phyloP scores from a whole-genome alignment of 2,797 vertebrate species.

The Sibirionetta formosa region DNA sequence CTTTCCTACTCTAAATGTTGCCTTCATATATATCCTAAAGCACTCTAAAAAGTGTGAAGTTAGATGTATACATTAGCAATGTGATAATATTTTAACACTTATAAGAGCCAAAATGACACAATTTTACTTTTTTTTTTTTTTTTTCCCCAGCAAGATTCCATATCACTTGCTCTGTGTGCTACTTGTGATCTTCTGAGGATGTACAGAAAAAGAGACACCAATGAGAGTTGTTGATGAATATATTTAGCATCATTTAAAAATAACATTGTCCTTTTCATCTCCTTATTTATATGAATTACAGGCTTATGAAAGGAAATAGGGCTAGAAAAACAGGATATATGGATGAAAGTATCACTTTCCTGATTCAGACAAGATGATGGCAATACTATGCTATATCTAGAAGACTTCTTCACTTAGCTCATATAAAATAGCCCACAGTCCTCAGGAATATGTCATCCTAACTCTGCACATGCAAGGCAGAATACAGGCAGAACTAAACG shows the following conservation, averaged over 20 bases:
- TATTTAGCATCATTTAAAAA: slow-evolving; percentile 76
- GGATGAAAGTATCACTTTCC: slow-evolving; percentile 32
- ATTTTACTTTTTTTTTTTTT: background rate
- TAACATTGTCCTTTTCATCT: slow-evolving; percentile 59
- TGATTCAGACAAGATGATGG: slow-evolving; percentile 6
- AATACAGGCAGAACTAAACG: background rate
- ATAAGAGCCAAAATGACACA: background rate
- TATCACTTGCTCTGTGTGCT: slow-evolving; percentile 47
- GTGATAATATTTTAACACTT: background rate
- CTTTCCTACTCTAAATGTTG: background rate
- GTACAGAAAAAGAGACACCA: slow-evolving; percentile 66
- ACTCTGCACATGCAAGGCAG: background rate
- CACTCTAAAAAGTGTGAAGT: background rate
- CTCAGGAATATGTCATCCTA: background rate
- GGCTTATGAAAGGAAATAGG: slow-evolving; percentile 65
- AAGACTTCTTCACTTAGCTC: slow-evolving; percentile 17
- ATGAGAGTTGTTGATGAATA: slow-evolving; percentile 68
- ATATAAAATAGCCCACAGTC: background rate
- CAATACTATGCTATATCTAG: background rate
- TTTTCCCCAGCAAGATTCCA: background rate
- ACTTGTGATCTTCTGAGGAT: slow-evolving; percentile 66
- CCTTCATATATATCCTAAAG: background rate
- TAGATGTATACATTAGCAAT: background rate
- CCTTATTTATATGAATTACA: slow-evolving; percentile 68
- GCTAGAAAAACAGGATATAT: slow-evolving; percentile 12